Percentiles rank a stretch among this genome's conserved stretches.
Conservation (phyloP, 2,888 invertebrate species). For the Maniola hyperantus region DNA sequence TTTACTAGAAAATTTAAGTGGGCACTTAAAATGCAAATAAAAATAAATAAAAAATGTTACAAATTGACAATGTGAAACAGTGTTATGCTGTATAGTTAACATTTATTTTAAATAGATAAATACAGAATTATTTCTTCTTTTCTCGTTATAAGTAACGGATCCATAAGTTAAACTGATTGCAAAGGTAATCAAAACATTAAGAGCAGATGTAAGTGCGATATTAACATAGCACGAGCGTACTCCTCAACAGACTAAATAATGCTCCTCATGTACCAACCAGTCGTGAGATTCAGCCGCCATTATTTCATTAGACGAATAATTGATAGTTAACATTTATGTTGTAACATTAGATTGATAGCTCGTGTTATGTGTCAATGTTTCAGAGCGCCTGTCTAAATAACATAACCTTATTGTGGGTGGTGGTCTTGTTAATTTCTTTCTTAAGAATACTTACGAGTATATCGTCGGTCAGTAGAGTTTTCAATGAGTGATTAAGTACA, state of each 20-base stretch:
- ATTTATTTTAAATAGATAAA: no score
- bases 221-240: constrained; percentile 39
- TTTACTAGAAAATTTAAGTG: no score
- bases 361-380: constrained; percentile 63
- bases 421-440: constrained; percentile 40
- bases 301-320: constrained; percentile 76
- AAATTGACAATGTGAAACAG: no score
- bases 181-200: constrained; percentile 34
- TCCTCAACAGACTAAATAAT: constrained; percentile 39
- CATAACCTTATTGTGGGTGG: constrained; percentile 57
- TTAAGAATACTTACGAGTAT: constrained; percentile 49
- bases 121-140: no score
- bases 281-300: constrained; percentile 67
- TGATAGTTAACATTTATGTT: constrained; percentile 69
- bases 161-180: constrained; percentile 25
- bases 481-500: constrained; percentile 63
- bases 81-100: no score
- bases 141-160: background rate
- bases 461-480: constrained; percentile 35
- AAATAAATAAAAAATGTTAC: no score
- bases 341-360: constrained; percentile 74
- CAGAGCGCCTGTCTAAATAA: constrained; percentile 45
- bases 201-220: constrained; percentile 39
- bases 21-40: no score
- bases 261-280: constrained; percentile 46